Evolutionary conservation across 2,113 vertebrate species (phyloP).

Genomic region (Typhlomys cinereus): DNA sequence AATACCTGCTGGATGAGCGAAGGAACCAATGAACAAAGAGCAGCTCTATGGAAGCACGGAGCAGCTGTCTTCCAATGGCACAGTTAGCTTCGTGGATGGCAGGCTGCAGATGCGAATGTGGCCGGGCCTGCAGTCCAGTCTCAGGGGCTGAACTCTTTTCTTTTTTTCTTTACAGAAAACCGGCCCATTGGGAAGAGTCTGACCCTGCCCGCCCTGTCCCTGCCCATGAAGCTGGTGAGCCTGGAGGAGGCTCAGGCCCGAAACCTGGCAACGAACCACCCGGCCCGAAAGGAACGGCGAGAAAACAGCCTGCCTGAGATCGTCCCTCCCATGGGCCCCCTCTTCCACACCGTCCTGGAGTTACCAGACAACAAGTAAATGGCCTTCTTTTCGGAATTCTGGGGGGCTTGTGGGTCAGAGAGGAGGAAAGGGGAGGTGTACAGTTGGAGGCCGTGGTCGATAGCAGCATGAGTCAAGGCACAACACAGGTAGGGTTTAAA

Average conservation of each 20-base stretch:
- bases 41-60: background rate
- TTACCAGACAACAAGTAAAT: slow-evolving; percentile 94
- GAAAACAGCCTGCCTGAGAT: slow-evolving; percentile 96
- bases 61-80: background rate
- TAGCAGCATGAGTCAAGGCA: background rate
- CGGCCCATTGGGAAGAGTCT: slow-evolving; percentile 89
- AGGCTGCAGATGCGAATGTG: background rate
- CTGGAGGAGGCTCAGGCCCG: slow-evolving; percentile 97
- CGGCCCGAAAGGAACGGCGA: slow-evolving; percentile 91
- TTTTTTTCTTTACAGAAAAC: slow-evolving; percentile 83
- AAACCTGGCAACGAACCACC: slow-evolving; percentile 92
- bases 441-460: background rate
- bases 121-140: background rate
- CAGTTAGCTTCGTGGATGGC: background rate
- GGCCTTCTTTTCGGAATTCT: background rate
- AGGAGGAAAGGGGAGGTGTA: background rate
- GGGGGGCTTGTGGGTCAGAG: background rate
- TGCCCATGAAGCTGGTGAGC: slow-evolving; percentile 97
- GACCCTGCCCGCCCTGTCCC: slow-evolving; percentile 89
- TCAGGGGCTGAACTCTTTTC: slow-evolving; percentile 53
- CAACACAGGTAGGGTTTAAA: background rate
- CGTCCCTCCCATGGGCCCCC: slow-evolving; percentile 88
- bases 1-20: background rate
- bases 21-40: background rate
- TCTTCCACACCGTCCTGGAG: slow-evolving; percentile 97